phyloP scores from a whole-genome alignment of 2,797 vertebrate genomes.

The Lophius americanus region DNA sequence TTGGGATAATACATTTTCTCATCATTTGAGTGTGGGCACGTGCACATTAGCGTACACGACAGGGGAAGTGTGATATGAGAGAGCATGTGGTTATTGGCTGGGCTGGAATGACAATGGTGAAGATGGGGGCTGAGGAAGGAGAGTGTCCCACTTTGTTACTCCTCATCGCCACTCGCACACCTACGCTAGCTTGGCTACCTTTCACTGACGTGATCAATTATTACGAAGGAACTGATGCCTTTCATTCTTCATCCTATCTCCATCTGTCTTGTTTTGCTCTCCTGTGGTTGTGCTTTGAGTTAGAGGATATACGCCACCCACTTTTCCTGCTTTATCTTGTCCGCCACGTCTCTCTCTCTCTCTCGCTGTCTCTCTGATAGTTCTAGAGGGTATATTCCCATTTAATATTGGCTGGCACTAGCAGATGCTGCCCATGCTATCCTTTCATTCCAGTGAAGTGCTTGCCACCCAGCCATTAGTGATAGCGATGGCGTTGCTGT shows the following conservation, averaged over 20 bases:
- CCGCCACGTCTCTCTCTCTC: constrained; percentile 12
- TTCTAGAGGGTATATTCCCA: constrained; percentile 47
- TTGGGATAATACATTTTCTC: constrained; percentile 79
- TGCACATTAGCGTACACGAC: constrained; percentile 40
- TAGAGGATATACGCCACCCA: constrained; percentile 38
- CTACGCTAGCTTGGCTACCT: constrained; percentile 51
- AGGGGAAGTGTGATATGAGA: constrained; percentile 69
- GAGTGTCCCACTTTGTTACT: constrained; percentile 68
- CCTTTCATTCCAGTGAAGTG: constrained; percentile 54
- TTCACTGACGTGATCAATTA: constrained; percentile 54
- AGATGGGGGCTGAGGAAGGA: constrained; percentile 35
- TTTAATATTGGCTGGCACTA: constrained; percentile 59
- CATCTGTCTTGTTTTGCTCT: constrained; percentile 29
- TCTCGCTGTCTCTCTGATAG: constrained; percentile 15
- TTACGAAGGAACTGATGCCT: constrained; percentile 20
- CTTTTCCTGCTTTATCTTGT: constrained; percentile 33
- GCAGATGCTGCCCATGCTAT: constrained; percentile 49
- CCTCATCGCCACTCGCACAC: constrained; percentile 58
- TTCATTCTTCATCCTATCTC: constrained; percentile 18
- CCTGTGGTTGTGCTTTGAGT: constrained; percentile 47
- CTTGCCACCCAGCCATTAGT: constrained; percentile 63
- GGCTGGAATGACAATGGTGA: constrained; percentile 59
- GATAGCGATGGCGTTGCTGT: constrained; percentile 49
- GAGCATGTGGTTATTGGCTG: constrained; percentile 71
- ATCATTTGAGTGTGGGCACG: constrained; percentile 65